Percentiles rank a stretch among this genome's conserved stretches.
Evolutionary conservation across 2,113 vertebrate species (phyloP).

Genomic region (Erpornis zantholeuca): DNA sequence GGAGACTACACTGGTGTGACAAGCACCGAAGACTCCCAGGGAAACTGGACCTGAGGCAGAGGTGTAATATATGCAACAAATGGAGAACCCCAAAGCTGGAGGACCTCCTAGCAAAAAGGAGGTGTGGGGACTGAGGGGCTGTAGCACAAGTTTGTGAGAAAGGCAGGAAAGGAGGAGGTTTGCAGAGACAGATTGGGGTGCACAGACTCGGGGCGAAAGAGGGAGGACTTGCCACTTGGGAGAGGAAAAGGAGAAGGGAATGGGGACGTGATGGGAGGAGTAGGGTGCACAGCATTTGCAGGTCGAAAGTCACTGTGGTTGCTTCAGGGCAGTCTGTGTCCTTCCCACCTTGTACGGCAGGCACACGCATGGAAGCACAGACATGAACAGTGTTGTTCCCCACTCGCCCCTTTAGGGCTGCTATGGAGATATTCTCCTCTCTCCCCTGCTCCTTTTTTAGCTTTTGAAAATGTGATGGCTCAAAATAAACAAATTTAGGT

Average conservation of each 20-base stretch:
- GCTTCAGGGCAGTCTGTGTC: not conserved
- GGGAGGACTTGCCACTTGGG: fast-evolving
- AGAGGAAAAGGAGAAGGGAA: not conserved
- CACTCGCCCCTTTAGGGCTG: not conserved
- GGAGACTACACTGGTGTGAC: fast-evolving
- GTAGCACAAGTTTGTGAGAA: not conserved
- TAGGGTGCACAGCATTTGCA: not conserved
- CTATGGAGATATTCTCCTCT: not conserved
- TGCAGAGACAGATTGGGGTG: not conserved
- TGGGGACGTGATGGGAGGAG: not conserved
- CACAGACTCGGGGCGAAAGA: fast-evolving
- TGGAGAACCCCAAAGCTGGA: not conserved
- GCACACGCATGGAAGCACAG: not conserved
- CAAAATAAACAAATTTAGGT: not conserved
- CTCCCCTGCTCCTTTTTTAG: not conserved
- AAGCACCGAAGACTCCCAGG: not conserved
- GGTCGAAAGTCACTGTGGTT: not conserved
- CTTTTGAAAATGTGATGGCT: not conserved
- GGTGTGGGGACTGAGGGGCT: not conserved
- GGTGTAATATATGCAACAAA: not conserved
- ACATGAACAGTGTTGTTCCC: fast-evolving
- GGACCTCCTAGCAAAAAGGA: not conserved
- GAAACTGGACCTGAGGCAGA: not conserved
- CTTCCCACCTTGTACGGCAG: not conserved
- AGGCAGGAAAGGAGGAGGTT: not conserved